A percentile compares a stretch with the other conserved stretches of the same genome.
These are phyloP conservation scores for Cabera pusaria DNA, from an alignment of 2,888 invertebrate genomes.

Conservation along the genomic window DNA sequence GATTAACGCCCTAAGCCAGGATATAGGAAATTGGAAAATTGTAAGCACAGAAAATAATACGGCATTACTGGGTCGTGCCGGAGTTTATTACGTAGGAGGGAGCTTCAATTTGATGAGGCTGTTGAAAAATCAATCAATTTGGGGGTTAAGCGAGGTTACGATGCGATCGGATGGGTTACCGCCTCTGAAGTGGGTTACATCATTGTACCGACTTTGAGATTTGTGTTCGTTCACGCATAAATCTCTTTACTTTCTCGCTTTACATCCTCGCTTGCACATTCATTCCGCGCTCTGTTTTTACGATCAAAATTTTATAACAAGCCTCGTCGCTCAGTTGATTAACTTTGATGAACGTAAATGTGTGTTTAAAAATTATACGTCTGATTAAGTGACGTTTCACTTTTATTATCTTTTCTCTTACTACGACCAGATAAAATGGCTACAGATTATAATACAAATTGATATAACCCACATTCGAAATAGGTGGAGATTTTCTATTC, in stretches of 20 bases:
- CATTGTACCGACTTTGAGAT: constrained; percentile 17
- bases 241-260: too few relatives aligned
- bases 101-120: constrained; percentile 30
- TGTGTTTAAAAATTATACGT: constrained; percentile 2
- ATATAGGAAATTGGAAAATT: constrained; percentile 48
- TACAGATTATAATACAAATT: too few relatives aligned
- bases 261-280: constrained; percentile 10
- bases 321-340: too few relatives aligned
- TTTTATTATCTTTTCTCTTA: too few relatives aligned
- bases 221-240: constrained; percentile 19
- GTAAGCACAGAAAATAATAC: constrained; percentile 36
- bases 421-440: too few relatives aligned
- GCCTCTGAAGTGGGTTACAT: constrained; percentile 14
- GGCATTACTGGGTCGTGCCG: constrained; percentile 26
- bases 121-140: constrained; percentile 36
- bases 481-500: too few relatives aligned
- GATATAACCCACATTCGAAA: too few relatives aligned
- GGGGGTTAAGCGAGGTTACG: constrained; percentile 28
- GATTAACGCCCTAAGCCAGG: constrained; percentile 45
- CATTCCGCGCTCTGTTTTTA: constrained; percentile 12
- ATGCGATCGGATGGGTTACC: constrained; percentile 20
- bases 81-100: constrained; percentile 27
- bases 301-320: constrained; percentile 12
- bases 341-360: constrained; percentile 5
- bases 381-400: too few relatives aligned